These are phyloP conservation scores for Struthidea cinerea DNA, from an alignment of 2,113 vertebrate genomes.

Conservation along the genomic window DNA sequence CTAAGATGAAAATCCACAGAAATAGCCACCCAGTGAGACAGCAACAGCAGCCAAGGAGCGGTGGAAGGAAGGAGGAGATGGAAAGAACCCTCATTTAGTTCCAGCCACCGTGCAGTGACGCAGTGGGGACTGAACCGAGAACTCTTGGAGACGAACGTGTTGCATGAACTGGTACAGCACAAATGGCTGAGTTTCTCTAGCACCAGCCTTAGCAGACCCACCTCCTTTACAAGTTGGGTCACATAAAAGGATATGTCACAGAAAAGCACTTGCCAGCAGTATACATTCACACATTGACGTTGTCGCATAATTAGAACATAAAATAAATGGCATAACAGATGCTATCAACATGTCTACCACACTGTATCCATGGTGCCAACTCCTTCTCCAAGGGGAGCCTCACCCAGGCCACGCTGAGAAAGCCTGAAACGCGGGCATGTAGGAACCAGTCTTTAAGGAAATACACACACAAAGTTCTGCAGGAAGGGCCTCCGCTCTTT, in stretches of 20 bases:
- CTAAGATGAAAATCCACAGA: not conserved
- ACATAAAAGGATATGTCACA: not conserved
- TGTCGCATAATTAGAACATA: not conserved
- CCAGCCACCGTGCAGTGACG: not conserved
- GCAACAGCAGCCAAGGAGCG: not conserved
- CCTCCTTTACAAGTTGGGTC: not conserved
- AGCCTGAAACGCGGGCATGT: not conserved
- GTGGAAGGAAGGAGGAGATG: not conserved
- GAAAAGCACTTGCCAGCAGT: not conserved
- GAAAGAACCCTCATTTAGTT: not conserved
- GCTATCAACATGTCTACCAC: slow-evolving; percentile 13
- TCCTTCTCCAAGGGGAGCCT: not conserved
- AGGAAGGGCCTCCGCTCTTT: not conserved
- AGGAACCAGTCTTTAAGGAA: not conserved
- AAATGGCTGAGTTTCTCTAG: not conserved
- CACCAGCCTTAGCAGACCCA: not conserved
- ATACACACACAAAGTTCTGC: not conserved
- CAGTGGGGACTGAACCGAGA: not conserved
- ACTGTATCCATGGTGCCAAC: not conserved
- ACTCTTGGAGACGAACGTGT: not conserved
- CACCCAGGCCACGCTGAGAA: not conserved
- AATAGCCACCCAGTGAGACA: not conserved
- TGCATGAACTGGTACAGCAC: not conserved
- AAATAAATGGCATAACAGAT: not conserved
- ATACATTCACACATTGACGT: not conserved